Base-by-base conservation (phyloP, 2,113 vertebrate species). In the Micromys minutus region DNA sequence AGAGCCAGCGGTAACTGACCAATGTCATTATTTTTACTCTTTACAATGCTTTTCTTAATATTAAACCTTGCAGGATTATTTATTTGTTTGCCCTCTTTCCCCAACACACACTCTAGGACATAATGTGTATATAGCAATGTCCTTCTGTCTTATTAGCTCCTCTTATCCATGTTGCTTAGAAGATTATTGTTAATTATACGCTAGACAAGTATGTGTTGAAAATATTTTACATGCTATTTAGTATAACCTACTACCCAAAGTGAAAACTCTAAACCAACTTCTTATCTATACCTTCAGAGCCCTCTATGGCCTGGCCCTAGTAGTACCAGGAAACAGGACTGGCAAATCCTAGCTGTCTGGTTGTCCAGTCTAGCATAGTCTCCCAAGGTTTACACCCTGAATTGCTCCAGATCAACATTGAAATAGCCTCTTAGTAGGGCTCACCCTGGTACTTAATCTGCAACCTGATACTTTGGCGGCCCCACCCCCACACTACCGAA, bases 181-280 rank as follows among this genome's bases (percentile, higher is more conserved):
- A 55, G 47, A 80, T 26, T 63, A 50, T 76, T 72, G 47, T 39
- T 69, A 3, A 11, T 45, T 55, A 24, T 1, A 34, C 36, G 15
- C 31, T 72, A 17, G 89, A 10, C 21, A 45, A 93, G 9, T 24
- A 50, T 81, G 36, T 93, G n/a, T 17, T 47, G 47, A 63, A 31
- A 89, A 83, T 57, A 29, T 65, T 67, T 21, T n/a, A 76, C 0
- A 52, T 50, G 13, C 11, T 76, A 17, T 45, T 52, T 74, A 29
- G 36, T 71, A 90, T 5, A 76, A 24, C 5, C 1, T 85, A 50
- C 50, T 81, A 67, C 57, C 59, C 24, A 71, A 15, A 76, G 69
- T 80, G 63, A 47, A 92, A 90, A 79, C 75, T 50, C 45, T 87
- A 95, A 87, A 29, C 3, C 47, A 81, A 24, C 21, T 50, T 4